Base-by-base conservation (phyloP, 2,888 invertebrate genomes). In the Anorthoa munda region DNA sequence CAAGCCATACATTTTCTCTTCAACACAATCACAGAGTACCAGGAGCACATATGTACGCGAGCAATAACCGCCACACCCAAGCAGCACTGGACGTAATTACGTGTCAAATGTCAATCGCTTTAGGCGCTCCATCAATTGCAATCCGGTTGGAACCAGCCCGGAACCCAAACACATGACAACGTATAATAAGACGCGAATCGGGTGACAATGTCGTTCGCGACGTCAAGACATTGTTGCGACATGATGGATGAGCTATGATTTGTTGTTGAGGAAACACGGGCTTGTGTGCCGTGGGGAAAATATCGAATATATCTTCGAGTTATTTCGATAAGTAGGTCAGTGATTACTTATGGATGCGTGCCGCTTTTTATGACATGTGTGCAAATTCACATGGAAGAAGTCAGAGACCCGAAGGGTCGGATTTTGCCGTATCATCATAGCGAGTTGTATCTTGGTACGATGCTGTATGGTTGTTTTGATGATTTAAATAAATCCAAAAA, bases 51-150 rank as follows among this genome's bases (percentile, higher is more conserved):
- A 26, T 21, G 50, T 48, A 17, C 26, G 2, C 59, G 26, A 65
- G 31, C 77, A 81, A 79, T 66, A 66, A 65, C 67, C 69, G 56
- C 66, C 39, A 26, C 71, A 39, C 68, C 51, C 72, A 61, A 61
- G 61, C 55, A 61, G 61, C 55, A 59, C 72, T 72, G 77, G 75
- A 78, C 82, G 83, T 85, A 85, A 88, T 83, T 87, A 83, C 82
- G 89, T 90, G 93, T 93, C 93, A 91, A 86, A 89, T 88, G 93
- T 93, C 93, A 93, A 93, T 90, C 86, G 88, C 82, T 90, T 91
- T 85, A 90, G 87, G 81, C 86, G 81, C 79, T 76, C 77, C 79
- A 82, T 83, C 90, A 92, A 92, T 90, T 90, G 90, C 76, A 26
- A 81, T 83, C 92, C 90, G 88, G 90, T 79, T 72, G 3, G n/a